Percentiles rank a stretch among this genome's conserved stretches.
phyloP scores from a whole-genome alignment of 2,797 vertebrate species.

The Rousettus madagascariensis region DNA sequence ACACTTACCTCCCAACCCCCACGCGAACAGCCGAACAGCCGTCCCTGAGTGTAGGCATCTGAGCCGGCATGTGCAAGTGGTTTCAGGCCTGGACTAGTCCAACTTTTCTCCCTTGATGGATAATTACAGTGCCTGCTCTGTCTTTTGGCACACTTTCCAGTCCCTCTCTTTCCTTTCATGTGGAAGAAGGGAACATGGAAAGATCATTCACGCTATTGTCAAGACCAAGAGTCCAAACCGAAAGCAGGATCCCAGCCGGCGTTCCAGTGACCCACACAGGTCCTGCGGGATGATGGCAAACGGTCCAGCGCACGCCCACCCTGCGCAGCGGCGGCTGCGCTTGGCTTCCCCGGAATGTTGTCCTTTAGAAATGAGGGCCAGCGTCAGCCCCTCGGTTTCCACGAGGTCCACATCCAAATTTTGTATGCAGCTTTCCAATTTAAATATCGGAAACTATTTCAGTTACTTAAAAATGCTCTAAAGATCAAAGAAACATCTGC shows the following conservation, averaged over 20 bases:
- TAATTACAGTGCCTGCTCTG: constrained; percentile 17
- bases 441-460: not conserved
- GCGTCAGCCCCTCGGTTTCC: not conserved
- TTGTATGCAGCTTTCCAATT: not conserved
- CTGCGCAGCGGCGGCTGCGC: not conserved
- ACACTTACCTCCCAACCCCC: not conserved
- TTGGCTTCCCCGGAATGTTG: not conserved
- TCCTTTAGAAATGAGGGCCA: not conserved
- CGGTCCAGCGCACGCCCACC: not conserved
- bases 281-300: not conserved
- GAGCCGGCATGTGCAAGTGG: not conserved
- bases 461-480: not conserved
- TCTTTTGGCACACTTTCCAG: constrained; percentile 25
- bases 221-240: not conserved
- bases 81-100: constrained; percentile 56
- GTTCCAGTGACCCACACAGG: not conserved
- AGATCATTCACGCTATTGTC: not conserved
- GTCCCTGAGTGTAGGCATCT: not conserved
- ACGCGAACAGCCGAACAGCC: not conserved
- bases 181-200: not conserved
- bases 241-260: not conserved
- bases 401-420: not conserved
- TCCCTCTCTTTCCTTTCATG: not conserved
- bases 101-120: not conserved
- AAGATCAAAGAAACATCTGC: not conserved